Evolutionary conservation across 2,888 invertebrate genomes (phyloP), one percentile per base, ranked within the genome.

Genomic region (Ormyrus labotus): DNA sequence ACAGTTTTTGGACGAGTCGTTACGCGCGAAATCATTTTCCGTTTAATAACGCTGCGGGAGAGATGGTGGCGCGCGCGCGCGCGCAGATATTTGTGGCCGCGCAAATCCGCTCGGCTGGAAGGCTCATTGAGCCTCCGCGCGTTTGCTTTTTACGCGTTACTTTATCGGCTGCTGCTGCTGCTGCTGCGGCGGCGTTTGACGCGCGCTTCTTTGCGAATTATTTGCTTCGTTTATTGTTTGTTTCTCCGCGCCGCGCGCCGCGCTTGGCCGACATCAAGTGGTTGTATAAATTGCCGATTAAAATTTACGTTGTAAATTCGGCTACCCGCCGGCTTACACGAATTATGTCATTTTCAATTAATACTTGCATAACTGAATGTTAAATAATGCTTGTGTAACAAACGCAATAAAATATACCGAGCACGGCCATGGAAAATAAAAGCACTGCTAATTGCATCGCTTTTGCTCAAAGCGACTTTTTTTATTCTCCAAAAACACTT

Each of bases 1-100:
- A 80, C 64, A 74, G 74, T 73, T 80, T 80, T 80, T 58, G 69
- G 70, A 69, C 19, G 63, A 68, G 34, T 60, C 58, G 55, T 34
- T 60, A 55, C 53, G 78, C 19, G 57, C 63, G 47, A 74, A 78
- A 78, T 76, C 69, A 63, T 76, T 76, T 76, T 76, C 19, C 19
- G 76, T 76, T 76, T 55, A 69, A 76, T 76, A 69, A 76, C 47
- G 70, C 51, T 2, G 19, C 19, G 19, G 19, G 19, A 19, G 19
- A 19, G 19, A 19, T 19, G 19, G 19, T 2, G 19, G 19, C 19
- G 19, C 13, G 13, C 13, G 65, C 6, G 19, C 47, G n/a, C 60
- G 19, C 51, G 71, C 13, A 19, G 6, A 19, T 19, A 19, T 19
- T 19, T 19, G 19, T 19, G 19, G 7, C 7, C 5, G 13, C 13